phyloP scores from a whole-genome alignment of 2,888 invertebrate genomes.

The Machimus atricapillus region DNA sequence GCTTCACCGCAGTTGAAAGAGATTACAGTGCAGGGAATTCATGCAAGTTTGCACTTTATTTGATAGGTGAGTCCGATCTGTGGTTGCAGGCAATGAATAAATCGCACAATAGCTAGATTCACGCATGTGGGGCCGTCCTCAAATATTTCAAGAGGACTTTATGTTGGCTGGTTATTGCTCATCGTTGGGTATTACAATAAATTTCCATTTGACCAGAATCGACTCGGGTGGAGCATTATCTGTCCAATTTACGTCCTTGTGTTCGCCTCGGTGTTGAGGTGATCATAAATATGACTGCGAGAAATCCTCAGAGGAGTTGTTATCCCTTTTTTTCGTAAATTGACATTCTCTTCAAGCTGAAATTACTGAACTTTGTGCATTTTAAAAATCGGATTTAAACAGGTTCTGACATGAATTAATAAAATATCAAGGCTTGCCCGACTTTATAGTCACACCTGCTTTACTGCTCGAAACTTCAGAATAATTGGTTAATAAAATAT shows the following conservation, averaged over 20 bases:
- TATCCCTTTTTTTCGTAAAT: neutral
- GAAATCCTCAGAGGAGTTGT: neutral
- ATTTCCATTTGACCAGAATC: slow-evolving; percentile 17
- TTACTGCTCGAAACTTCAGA: neutral
- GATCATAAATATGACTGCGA: neutral
- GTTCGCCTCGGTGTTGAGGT: neutral
- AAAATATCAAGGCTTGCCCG: neutral
- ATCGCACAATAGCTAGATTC: neutral
- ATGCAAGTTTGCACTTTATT: neutral
- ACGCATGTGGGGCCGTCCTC: neutral
- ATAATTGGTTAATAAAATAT: neutral
- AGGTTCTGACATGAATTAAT: neutral
- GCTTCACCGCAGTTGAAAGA: neutral
- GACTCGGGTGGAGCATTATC: neutral
- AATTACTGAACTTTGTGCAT: neutral
- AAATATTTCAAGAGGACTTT: slow-evolving; percentile 4
- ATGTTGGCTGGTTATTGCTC: neutral
- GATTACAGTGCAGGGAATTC: neutral
- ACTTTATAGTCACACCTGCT: neutral
- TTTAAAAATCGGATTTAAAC: neutral
- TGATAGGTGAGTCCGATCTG: neutral
- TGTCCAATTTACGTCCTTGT: neutral
- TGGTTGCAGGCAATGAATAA: neutral
- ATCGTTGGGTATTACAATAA: slow-evolving; percentile 27
- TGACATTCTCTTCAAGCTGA: neutral